Base-by-base conservation (phyloP, 1,140 invertebrate species). In the Brachionus koreanus region DNA sequence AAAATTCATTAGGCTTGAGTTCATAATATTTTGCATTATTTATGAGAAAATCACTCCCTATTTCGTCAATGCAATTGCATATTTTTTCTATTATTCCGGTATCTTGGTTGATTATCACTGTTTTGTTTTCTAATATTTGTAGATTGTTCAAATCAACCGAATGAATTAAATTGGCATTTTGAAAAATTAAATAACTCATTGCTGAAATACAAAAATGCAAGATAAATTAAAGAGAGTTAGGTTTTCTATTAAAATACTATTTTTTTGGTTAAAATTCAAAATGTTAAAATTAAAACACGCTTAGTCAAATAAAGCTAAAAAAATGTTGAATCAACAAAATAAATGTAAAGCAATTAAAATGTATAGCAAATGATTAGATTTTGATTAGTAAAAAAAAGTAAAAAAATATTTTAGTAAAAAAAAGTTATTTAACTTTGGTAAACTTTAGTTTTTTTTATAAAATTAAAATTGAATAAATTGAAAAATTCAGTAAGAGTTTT, bases 1-100 rank as follows among this genome's bases (percentile, higher is more conserved):
- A 85, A 86, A 95, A 93, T 88, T 95, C 87, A 10, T 89, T 90
- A 9, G 49, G 9, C 19, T 57, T 57, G 16, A 57, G 19, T 19
- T 57, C 16, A 25, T 57, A 57, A 57, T 19, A 57, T 57, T 19
- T 57, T 57, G 49, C 16, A n/a, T 23, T 57, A 25, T 57, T 9
- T 23, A 9, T 57, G 4, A 5, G 19, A 57, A 19, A 57, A 6
- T 57, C n/a, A 9, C 19, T 19, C 5, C 49, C 19, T 5, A 57
- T 23, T 57, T 57, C 49, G 19, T 57, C 49, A 57, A 57, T 57
- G 16, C 19, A 9, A 57, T 57, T 57, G 16, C 49, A 57, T 19
- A 57, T 57, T 57, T 57, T 57, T 9, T 57, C 49, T 57, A 57
- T 57, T 25, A 23, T 9, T 19, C 49, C 49, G 7, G 49, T 57